Base-by-base conservation (phyloP, 2,797 vertebrate species). In the Clangula hyemalis region DNA sequence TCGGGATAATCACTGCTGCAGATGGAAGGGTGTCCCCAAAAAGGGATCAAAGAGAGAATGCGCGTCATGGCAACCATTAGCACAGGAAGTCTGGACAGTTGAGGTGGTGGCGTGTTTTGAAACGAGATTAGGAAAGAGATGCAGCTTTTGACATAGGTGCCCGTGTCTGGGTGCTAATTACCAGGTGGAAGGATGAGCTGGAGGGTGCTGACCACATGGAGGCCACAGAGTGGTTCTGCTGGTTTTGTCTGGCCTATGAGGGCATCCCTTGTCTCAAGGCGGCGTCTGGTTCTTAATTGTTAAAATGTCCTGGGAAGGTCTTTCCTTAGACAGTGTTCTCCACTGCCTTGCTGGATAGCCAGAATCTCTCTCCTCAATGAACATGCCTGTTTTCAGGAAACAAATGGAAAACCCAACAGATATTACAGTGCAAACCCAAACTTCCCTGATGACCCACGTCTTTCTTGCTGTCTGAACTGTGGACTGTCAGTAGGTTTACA, bases 41-140 rank as follows among this genome's bases (percentile, higher is more conserved):
- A 93, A 86, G 34, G 66, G 83, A 95, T 95, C 91, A 94, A 91
- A 96, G 85, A 90, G 69, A 93, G 47, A 90, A 95, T 84, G 85
- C 70, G 20, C 79, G 75, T 87, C 87, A 92, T 95, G 81, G 86
- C 28, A 93, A 90, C 66, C 70, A 88, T 90, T 94, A 91, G 80
- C 43, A 93, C 93, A 93, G 93, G 93, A 97, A 95, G 74, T 87
- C 92, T 95, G 86, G 80, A 81, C 1, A 4, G 27, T 77, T 76
- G 83, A 90, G 87, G 85, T 87, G 90, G 24, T 0, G 0, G 70
- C 75, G 64, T 78, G 75, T 88, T 95, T 90, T 91, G 83, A 93
- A 96, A 88, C 21, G 47, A 60, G 85, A 91, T 94, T 94, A 82
- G 71, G 83, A 95, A 90, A 94, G 83, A 90, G 47, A 82, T 78